Base-by-base conservation (phyloP, 2,888 invertebrate genomes). In the Chydorus sphaericus region DNA sequence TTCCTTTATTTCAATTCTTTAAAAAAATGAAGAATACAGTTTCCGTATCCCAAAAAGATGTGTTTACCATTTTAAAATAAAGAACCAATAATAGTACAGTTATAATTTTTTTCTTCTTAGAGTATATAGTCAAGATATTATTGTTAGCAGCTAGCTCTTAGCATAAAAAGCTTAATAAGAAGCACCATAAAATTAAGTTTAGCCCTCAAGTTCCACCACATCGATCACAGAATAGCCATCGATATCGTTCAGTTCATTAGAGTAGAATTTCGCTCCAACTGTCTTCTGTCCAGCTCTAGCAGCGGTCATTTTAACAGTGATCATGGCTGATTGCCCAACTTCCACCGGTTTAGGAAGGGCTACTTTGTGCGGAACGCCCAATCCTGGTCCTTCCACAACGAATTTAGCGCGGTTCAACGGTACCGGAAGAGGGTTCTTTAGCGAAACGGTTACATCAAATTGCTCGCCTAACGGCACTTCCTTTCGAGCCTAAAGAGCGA, bases 171-270 rank as follows among this genome's bases (percentile, higher is more conserved):
- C n/a, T n/a, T n/a, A n/a, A n/a, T 6, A 44, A 23, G 8, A 10
- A 44, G 33, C 8, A 44, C 28, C 23, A 2, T 26, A 26, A 44
- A 44, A 44, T 23, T 1, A n/a, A 44, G 20, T 44, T 26, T 44
- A 44, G 44, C 26, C 44, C 23, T 23, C 18, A 18, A 8, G 10
- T 14, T 44, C 44, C 26, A 44, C 28, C 14, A 88, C 83, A 70
- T 79, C 79, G 62, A 87, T 81, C 53, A 82, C 78, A n/a, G 82
- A 68, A 70, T 83, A 89, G 2, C 93, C 92, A 65, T 92, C 91
- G 2, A 92, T 87, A 66, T 93, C 92, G 60, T 82, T 81, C 63
- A 94, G 75, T 68, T 93, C 89, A 64, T 83, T 86, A 11, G 89
- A 87, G 52, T 78, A 77, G 70, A 93, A 93, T 68, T 90, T 92